phyloP scores from a whole-genome alignment of 2,888 invertebrate species.

The Polymixis lichenea region DNA sequence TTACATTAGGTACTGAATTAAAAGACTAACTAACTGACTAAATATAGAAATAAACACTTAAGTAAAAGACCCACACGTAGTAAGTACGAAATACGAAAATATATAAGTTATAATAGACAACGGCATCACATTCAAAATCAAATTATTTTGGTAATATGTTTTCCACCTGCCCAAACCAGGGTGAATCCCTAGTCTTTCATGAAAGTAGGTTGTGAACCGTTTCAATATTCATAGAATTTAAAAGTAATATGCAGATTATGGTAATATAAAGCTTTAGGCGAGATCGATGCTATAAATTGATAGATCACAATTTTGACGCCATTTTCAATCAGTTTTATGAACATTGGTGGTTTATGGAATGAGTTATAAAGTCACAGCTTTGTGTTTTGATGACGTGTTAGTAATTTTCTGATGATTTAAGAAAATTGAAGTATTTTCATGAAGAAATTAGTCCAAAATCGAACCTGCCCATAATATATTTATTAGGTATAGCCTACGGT shows the following conservation, averaged over 20 bases:
- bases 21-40: too few species aligned
- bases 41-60: too few species aligned
- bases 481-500: too few species aligned
- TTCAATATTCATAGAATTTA: slow-evolving; percentile 62
- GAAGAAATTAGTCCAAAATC: too few species aligned
- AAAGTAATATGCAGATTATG: slow-evolving; percentile 59
- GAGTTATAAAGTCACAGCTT: background rate
- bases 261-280: slow-evolving; percentile 41
- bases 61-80: too few species aligned
- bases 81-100: too few species aligned
- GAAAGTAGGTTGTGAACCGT: slow-evolving; percentile 38
- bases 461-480: too few species aligned
- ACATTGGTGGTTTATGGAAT: background rate
- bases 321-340: slow-evolving; percentile 29
- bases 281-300: slow-evolving; percentile 33
- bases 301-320: slow-evolving; percentile 36
- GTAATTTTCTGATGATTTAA: too few species aligned
- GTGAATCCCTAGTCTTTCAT: slow-evolving; percentile 14
- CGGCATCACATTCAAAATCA: too few species aligned
- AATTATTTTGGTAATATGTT: slow-evolving; percentile 3
- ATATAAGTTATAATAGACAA: too few species aligned
- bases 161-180: background rate
- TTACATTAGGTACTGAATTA: too few species aligned
- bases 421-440: too few species aligned
- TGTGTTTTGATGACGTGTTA: background rate